Conservation (phyloP, 2,113 vertebrate genomes). For the Sebastes schlegelii region DNA sequence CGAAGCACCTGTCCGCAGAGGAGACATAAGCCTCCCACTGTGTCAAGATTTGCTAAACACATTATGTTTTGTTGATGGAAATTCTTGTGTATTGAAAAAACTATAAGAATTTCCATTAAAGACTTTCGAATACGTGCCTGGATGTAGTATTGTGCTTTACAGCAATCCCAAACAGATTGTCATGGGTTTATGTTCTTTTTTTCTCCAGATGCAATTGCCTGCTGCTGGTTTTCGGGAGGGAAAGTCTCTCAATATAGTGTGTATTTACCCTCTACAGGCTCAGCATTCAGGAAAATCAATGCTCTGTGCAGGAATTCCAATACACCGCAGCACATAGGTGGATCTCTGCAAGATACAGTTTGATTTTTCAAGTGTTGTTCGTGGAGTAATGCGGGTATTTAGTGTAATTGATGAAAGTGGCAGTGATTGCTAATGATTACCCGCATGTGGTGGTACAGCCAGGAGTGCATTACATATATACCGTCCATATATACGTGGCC, state of each 20-base stretch:
- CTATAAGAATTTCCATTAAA: neutral
- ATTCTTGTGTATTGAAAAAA: slow-evolving; percentile 3
- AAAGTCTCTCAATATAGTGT: slow-evolving; percentile 26
- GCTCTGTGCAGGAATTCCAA: slow-evolving; percentile 31
- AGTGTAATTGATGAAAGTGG: slow-evolving; percentile 24
- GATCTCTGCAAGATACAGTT: slow-evolving; percentile 25
- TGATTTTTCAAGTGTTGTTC: slow-evolving; percentile 36
- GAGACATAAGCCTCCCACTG: slow-evolving; percentile 30
- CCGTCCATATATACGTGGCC: neutral
- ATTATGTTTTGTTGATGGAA: slow-evolving; percentile 19
- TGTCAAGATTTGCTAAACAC: slow-evolving; percentile 31
- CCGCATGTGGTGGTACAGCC: neutral
- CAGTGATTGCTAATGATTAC: slow-evolving; percentile 15
- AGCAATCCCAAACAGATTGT: slow-evolving; percentile 51
- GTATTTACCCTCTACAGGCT: slow-evolving; percentile 37
- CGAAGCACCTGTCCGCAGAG: slow-evolving; percentile 47
- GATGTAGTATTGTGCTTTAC: slow-evolving; percentile 34
- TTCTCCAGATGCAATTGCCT: slow-evolving; percentile 17
- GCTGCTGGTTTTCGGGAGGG: slow-evolving; percentile 9
- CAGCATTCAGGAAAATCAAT: slow-evolving; percentile 43
- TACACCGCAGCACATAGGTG: slow-evolving; percentile 30
- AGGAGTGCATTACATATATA: neutral
- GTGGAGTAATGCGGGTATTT: slow-evolving; percentile 16
- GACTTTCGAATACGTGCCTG: slow-evolving; percentile 24
- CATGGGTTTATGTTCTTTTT: slow-evolving; percentile 18